Base-by-base conservation (phyloP, 2,888 invertebrate species). In the Campoplex nolae region DNA sequence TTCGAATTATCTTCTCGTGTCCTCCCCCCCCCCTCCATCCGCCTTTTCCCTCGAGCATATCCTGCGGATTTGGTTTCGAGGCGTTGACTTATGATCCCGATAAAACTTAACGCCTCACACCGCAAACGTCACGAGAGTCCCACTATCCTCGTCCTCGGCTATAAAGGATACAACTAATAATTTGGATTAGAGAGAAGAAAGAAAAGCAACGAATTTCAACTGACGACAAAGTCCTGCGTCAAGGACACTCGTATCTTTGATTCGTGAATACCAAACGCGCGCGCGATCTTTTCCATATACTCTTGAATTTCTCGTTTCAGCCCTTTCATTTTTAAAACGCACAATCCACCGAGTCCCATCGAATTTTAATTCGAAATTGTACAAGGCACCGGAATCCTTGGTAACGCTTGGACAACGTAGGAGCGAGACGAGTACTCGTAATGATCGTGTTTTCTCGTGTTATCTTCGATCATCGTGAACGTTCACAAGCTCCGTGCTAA, bases 31-130 rank as follows among this genome's bases (percentile, higher is more conserved):
- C 48, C 32, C 56, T 86, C 83, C 71, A 70, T 38, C 23, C 23
- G 23, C 51, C 23, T 13, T 48, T 35, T 28, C 48, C 32, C 58
- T 86, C 83, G 71, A 70, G 38, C 58, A 74, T 51, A 35, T 45
- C 35, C 54, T 48, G 87, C 74, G 89, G 91, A 89, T 90, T 91
- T 89, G 90, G 91, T 91, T 91, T 91, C 90, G 90, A 90, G 89
- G 88, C 87, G 90, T 87, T 90, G 90, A 91, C 88, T 90, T 91
- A 91, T 91, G 87, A 89, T 88, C 82, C 89, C 90, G 88, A 91
- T 91, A 91, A 92, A 92, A 91, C 85, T 90, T 89, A 90, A 91
- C 90, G 90, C 89, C 86, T 88, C 86, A 84, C 86, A 23, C 23
- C 23, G 85, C 87, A 79, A 83, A 82, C 83, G 81, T 67, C 56